Conservation (phyloP, 2,113 vertebrate genomes). For the Tor tambroides region DNA sequence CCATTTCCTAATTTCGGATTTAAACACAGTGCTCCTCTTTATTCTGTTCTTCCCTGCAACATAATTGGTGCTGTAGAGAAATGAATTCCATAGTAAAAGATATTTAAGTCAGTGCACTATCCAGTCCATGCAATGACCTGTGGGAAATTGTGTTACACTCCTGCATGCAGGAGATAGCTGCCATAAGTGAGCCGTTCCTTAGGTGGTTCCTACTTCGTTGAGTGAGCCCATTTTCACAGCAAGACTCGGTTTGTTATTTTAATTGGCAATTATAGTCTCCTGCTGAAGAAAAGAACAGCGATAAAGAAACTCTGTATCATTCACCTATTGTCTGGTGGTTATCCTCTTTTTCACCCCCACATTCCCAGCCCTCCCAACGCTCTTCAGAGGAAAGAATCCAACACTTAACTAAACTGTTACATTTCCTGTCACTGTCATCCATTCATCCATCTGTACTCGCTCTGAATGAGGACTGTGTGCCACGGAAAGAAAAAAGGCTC, state of each 20-base stretch:
- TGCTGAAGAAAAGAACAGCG: conserved; percentile 3
- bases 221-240: conserved; percentile 23
- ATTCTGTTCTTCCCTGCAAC: background rate
- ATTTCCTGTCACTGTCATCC: conserved; percentile 48
- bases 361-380: conserved; percentile 21
- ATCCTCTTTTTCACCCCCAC: conserved; percentile 18
- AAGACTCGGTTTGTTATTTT: conserved; percentile 47
- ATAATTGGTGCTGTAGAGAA: conserved; percentile 17
- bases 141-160: background rate
- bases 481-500: conserved; percentile 20
- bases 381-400: conserved; percentile 35
- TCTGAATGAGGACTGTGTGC: conserved; percentile 22
- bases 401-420: conserved; percentile 49
- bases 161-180: background rate
- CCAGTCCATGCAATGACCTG: background rate
- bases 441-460: background rate
- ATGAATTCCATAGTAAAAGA: conserved; percentile 16
- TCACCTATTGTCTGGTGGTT: conserved; percentile 13
- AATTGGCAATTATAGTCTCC: conserved; percentile 53
- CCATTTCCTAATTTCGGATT: background rate
- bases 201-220: conserved; percentile 1
- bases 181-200: conserved; percentile 6
- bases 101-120: background rate
- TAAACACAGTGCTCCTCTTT: background rate
- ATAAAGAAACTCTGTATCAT: conserved; percentile 18